A percentile compares a stretch with the other conserved stretches of the same genome.
phyloP scores from a whole-genome alignment of 2,113 vertebrate genomes.

The Tinamus guttatus region DNA sequence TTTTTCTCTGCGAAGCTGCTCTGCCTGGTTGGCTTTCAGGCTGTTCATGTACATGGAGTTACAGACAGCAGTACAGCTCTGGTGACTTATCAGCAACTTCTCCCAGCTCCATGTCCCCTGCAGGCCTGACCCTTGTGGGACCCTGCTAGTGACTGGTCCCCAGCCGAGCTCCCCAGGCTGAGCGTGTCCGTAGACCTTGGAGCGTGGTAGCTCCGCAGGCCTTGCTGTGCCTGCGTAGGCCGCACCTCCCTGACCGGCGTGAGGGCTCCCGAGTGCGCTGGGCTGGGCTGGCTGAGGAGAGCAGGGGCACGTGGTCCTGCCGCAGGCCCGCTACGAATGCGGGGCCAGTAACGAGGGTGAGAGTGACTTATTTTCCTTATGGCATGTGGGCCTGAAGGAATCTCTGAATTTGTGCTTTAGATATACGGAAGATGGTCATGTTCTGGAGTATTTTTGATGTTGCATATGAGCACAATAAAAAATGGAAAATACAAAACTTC shows the following conservation, averaged over 20 bases:
- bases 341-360: not conserved
- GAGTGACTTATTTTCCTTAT: not conserved
- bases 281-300: not conserved
- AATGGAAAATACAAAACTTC: not conserved
- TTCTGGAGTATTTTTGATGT: not conserved
- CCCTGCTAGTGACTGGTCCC: not conserved
- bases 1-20: not conserved
- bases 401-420: not conserved
- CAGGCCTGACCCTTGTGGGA: not conserved
- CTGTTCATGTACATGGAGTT: not conserved
- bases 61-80: not conserved
- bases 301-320: not conserved
- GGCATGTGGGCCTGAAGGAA: not conserved
- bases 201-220: no score
- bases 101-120: not conserved
- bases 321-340: not conserved
- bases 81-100: no score
- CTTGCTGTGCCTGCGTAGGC: rapidly evolving
- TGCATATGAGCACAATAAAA: not conserved
- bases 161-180: no score
- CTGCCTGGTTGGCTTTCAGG: not conserved
- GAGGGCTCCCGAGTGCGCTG: no score
- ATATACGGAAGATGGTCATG: not conserved
- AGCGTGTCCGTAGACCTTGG: no score
- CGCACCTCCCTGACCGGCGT: not conserved